These are phyloP conservation scores for Carassius auratus DNA, from an alignment of 2,113 vertebrate genomes.

Conservation along the genomic window DNA sequence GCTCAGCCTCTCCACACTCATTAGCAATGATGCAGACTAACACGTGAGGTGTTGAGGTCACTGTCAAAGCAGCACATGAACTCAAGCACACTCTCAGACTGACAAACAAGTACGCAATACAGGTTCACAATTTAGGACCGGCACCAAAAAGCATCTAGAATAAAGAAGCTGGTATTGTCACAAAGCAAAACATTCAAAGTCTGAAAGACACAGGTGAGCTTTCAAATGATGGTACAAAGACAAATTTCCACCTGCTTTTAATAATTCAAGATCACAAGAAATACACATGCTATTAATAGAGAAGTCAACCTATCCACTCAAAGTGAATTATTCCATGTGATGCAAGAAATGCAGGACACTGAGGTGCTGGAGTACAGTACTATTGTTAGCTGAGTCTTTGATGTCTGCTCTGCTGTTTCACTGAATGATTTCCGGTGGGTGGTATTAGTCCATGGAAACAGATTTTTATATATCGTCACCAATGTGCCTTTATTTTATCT, in stretches of 20 bases:
- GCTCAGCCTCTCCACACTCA: slow-evolving; percentile 8
- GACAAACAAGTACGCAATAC: slow-evolving; percentile 15
- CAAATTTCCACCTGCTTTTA: background rate
- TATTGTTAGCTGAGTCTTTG: slow-evolving; percentile 47
- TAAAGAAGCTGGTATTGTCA: background rate
- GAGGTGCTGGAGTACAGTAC: background rate
- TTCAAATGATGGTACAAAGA: background rate
- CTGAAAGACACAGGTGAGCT: background rate
- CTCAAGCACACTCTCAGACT: background rate
- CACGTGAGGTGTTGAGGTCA: slow-evolving; percentile 27
- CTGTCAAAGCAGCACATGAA: slow-evolving; percentile 13
- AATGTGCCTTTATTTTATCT: background rate
- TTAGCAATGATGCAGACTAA: slow-evolving; percentile 30
- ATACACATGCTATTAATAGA: background rate
- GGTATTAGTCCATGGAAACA: background rate
- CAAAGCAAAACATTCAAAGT: background rate
- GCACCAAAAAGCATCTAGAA: background rate
- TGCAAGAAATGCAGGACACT: background rate
- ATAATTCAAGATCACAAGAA: slow-evolving; percentile 5
- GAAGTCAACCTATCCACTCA: slow-evolving; percentile 9
- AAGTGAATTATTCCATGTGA: slow-evolving; percentile 55
- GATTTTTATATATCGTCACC: background rate
- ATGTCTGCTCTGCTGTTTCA: slow-evolving; percentile 24
- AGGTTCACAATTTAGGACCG: background rate
- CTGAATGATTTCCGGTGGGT: background rate